Base-by-base conservation (phyloP, 2,888 invertebrate genomes). In the Parelbella ahira region DNA sequence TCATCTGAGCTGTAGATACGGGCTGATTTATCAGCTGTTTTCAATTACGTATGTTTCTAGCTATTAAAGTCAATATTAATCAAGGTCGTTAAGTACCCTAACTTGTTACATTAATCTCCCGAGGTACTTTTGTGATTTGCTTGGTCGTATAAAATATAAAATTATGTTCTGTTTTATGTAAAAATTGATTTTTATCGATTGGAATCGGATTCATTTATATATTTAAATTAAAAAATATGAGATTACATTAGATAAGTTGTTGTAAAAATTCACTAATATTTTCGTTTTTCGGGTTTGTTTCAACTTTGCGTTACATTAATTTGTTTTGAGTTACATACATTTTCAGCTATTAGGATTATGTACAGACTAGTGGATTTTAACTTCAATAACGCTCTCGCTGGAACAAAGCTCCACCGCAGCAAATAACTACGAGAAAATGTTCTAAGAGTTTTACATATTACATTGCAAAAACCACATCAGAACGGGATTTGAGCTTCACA, bases 1-100 rank as follows among this genome's bases (percentile, higher is more conserved):
- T 39, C 42, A 36, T 32, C 24, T 37, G 36, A 24, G 43, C 12
- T 43, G 27, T 39, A 39, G 33, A 27, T 29, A 44, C 19, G 33
- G 39, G 43, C 13, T 45, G 37, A 49, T 47, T 44, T 45, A 49
- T 47, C 30, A 23, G 32, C 27, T 21, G 15, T 28, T 42, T 33
- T 34, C 33, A 33, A 23, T 34, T 42, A 34, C n/a, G n/a, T n/a
- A n/a, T 13, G 27, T 12, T 27, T 33, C 7, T 33, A 21, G 32
- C 25, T 20, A 20, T 41, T 41, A 27, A 13, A 10, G 1, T 10
- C 4, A 23, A 5, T n/a, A 24, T 18, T 33, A 30, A 21, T 41
- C 4, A 32, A 10, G 25, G 13, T 3, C 2, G n/a, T n/a, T n/a
- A n/a, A n/a, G n/a, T n/a, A n/a, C n/a, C n/a, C n/a, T n/a, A n/a